Conservation (phyloP, 2,113 vertebrate species). For the Oncorhynchus masou region DNA sequence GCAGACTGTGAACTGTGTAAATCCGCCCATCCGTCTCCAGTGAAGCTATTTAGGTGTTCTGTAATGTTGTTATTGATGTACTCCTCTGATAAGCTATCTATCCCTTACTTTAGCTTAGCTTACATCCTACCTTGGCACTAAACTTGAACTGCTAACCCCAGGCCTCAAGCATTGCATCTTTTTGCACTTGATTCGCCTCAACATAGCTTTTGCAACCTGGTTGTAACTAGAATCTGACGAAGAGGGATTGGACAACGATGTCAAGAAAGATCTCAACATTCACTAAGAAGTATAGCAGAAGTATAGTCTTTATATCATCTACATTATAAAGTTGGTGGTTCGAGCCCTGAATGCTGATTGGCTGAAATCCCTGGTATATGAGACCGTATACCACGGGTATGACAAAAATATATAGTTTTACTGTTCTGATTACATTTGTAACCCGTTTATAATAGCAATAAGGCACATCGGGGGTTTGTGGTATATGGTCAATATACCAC, state of each 20-base stretch:
- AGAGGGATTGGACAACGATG: background rate
- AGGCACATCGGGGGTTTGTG: no score
- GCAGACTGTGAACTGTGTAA: background rate
- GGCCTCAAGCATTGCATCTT: background rate
- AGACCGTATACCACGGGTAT: no score
- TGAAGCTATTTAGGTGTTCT: conserved; percentile 2
- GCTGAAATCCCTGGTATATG: no score
- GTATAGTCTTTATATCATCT: no score
- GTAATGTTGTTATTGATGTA: conserved; percentile 22
- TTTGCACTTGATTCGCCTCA: background rate
- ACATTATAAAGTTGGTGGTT: no score
- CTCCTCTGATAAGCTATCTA: conserved; percentile 7
- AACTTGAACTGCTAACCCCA: background rate
- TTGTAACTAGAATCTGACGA: background rate
- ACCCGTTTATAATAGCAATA: no score
- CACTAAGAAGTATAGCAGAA: no score
- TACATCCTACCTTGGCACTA: no score
- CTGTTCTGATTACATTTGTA: no score
- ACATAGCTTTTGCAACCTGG: background rate
- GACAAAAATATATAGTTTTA: no score
- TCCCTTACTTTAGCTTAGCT: background rate
- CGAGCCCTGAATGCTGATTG: no score
- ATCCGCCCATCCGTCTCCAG: conserved; percentile 13
- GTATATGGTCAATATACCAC: no score
- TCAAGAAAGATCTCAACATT: background rate